phyloP scores from a whole-genome alignment of 2,888 invertebrate species.

The Ornithoptera alexandrae region DNA sequence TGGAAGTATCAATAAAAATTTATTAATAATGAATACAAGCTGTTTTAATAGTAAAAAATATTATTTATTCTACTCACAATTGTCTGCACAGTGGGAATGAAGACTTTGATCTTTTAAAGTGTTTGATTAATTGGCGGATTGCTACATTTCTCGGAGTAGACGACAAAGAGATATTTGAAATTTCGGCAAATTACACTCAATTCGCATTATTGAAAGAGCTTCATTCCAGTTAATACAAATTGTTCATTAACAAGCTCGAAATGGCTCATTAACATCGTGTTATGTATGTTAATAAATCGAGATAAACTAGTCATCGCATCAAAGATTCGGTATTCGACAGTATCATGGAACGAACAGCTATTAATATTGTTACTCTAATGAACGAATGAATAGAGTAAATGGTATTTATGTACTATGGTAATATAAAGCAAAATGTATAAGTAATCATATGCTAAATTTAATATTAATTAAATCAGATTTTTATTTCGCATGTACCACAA shows the following conservation, averaged over 20 bases:
- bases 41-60: background rate
- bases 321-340: conserved; percentile 16
- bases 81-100: background rate
- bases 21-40: background rate
- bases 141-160: background rate
- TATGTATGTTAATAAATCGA: conserved; percentile 24
- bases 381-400: background rate
- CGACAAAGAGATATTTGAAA: conserved; percentile 8
- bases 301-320: conserved; percentile 14
- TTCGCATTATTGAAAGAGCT: conserved; percentile 19
- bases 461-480: background rate
- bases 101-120: background rate
- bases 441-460: background rate
- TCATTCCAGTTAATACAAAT: conserved; percentile 22
- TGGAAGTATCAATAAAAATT: background rate
- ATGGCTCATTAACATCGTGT: conserved; percentile 25
- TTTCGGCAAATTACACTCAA: conserved; percentile 21
- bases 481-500: background rate
- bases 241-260: conserved; percentile 23
- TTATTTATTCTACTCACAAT: background rate
- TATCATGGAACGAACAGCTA: background rate
- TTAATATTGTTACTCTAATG: background rate
- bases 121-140: conserved; percentile 13
- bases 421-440: background rate
- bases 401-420: background rate